Conservation (phyloP, 2,113 vertebrate genomes). For the Poeciliopsis prolifica region DNA sequence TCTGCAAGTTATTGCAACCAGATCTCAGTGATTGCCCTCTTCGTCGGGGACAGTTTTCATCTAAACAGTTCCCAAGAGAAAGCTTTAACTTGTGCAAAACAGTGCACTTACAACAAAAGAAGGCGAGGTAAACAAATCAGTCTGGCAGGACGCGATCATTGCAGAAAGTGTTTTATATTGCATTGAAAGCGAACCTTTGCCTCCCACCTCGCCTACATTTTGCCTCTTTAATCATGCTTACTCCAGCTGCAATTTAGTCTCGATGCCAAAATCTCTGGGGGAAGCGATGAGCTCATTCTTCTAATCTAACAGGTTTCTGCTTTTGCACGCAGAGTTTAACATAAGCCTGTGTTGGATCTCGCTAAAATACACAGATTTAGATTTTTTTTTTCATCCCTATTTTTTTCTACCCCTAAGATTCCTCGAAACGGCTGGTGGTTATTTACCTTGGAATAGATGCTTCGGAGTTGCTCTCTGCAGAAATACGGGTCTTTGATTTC, state of each 20-base stretch:
- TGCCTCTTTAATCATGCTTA: slow-evolving; percentile 25
- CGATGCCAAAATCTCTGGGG: slow-evolving; percentile 24
- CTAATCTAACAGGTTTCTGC: slow-evolving; percentile 56
- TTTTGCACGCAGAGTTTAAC: slow-evolving; percentile 33
- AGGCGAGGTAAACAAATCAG: slow-evolving; percentile 10
- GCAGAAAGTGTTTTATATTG: slow-evolving; percentile 7
- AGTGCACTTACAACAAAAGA: background rate
- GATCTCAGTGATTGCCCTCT: background rate
- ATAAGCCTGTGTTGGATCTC: slow-evolving; percentile 1
- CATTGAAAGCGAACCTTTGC: background rate
- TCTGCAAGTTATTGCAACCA: slow-evolving; percentile 23
- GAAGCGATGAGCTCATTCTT: slow-evolving; percentile 65
- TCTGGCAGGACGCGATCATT: background rate
- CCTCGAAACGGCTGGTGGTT: slow-evolving; percentile 30
- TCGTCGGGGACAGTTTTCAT: slow-evolving; percentile 10
- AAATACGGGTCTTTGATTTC: slow-evolving; percentile 30
- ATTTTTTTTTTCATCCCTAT: slow-evolving; percentile 4
- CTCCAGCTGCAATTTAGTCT: slow-evolving; percentile 29
- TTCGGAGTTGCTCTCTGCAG: slow-evolving; percentile 23
- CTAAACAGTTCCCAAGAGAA: background rate
- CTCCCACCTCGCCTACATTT: slow-evolving; percentile 4
- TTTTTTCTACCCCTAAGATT: background rate
- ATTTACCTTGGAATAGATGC: slow-evolving; percentile 54
- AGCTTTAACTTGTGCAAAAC: slow-evolving; percentile 13
- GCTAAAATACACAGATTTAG: slow-evolving; percentile 28